phyloP scores from a whole-genome alignment of 2,113 vertebrate species.

The Petroica traversi region DNA sequence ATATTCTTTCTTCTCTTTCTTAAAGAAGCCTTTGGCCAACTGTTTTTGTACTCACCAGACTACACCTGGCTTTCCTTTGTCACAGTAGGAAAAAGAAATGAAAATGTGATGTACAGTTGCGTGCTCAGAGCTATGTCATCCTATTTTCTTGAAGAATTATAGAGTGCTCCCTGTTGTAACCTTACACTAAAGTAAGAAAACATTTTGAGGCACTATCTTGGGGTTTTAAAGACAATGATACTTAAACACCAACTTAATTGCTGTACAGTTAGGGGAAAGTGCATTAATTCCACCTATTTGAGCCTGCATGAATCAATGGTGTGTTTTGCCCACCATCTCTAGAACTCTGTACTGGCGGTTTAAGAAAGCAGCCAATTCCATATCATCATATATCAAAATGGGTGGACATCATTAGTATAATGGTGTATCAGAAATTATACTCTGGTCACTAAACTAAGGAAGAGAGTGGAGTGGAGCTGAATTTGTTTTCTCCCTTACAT shows the following conservation, averaged over 20 bases:
- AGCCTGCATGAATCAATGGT: neutral
- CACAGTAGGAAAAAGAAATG: neutral
- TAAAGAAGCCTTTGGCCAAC: neutral
- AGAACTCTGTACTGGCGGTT: neutral
- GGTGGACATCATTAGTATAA: neutral
- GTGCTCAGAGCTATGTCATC: neutral
- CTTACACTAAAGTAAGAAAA: neutral
- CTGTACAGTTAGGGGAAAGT: neutral
- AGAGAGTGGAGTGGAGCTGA: neutral
- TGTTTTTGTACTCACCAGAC: neutral
- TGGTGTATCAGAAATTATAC: neutral
- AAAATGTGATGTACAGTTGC: neutral
- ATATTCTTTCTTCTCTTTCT: neutral
- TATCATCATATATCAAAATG: neutral
- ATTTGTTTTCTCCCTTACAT: neutral
- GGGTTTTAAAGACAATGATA: neutral
- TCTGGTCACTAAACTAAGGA: neutral
- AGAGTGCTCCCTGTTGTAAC: neutral
- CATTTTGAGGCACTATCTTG: neutral
- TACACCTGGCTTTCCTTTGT: neutral
- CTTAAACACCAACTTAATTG: neutral
- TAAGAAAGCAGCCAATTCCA: neutral
- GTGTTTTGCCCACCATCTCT: neutral
- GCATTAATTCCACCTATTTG: neutral
- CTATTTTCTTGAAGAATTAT: neutral